Conservation (phyloP, 2,113 vertebrate genomes). For the Setophaga coronata region DNA sequence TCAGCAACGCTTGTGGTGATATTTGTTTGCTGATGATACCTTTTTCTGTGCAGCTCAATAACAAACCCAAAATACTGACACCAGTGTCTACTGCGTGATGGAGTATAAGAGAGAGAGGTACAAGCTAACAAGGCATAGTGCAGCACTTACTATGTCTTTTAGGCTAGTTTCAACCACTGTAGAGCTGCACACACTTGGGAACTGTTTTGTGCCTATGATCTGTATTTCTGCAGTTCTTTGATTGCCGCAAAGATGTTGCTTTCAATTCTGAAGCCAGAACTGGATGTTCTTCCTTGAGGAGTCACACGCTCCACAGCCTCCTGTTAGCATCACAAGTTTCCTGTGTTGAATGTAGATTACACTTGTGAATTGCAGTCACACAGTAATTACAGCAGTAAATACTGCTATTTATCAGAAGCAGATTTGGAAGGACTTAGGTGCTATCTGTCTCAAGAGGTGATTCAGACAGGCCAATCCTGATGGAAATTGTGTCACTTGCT, state of each 20-base stretch:
- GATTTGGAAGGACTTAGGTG: not conserved
- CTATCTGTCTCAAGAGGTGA: not conserved
- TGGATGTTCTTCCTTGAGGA: not conserved
- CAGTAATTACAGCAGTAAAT: not conserved
- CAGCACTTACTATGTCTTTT: not conserved
- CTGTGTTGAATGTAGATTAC: no score
- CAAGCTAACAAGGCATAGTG: not conserved
- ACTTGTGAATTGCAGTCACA: not conserved
- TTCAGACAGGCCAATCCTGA: not conserved
- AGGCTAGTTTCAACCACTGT: not conserved
- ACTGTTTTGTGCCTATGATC: not conserved
- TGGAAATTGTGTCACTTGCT: not conserved
- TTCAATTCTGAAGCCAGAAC: not conserved
- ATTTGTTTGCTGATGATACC: not conserved
- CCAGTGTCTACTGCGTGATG: not conserved
- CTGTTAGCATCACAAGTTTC: not conserved
- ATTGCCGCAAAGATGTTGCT: not conserved
- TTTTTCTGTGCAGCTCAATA: not conserved
- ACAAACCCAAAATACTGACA: not conserved
- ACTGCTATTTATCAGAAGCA: not conserved
- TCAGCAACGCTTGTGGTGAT: not conserved
- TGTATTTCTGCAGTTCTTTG: not conserved
- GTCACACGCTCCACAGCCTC: not conserved
- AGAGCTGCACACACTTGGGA: not conserved
- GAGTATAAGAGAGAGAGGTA: not conserved